These are phyloP conservation scores for Gallinago jamesoni DNA, from an alignment of 2,113 vertebrate genomes.

Conservation along the genomic window DNA sequence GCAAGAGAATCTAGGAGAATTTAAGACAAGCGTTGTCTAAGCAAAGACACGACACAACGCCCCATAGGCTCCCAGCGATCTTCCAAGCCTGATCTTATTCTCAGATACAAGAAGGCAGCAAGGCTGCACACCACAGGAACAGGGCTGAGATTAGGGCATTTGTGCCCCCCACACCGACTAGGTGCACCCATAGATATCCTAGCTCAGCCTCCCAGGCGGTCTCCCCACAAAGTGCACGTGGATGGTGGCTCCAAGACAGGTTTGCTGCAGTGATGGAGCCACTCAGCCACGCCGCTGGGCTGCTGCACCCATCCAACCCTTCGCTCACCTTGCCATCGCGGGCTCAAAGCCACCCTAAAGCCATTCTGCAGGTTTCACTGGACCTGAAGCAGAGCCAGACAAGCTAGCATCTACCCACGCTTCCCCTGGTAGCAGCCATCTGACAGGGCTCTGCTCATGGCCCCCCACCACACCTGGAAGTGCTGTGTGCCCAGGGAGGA, in stretches of 20 bases:
- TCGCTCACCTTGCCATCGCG: background rate
- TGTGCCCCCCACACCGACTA: accelerated
- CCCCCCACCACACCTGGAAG: too few species aligned
- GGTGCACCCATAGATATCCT: background rate
- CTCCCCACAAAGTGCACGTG: background rate
- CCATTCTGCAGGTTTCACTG: background rate
- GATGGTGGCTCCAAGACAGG: background rate
- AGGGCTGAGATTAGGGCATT: background rate
- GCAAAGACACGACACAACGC: background rate
- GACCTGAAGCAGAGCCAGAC: background rate
- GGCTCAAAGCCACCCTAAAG: background rate
- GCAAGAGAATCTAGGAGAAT: background rate
- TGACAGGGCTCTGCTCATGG: background rate
- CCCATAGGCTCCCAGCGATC: accelerated
- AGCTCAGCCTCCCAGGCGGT: background rate
- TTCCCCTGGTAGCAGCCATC: background rate
- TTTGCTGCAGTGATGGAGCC: background rate
- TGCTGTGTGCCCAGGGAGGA: background rate
- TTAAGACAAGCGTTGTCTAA: background rate
- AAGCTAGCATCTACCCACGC: background rate
- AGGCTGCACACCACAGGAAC: background rate
- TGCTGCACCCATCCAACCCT: background rate
- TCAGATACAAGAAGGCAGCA: background rate
- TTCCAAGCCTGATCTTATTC: background rate
- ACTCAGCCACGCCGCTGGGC: background rate